Evolutionary conservation across 1,140 invertebrate genomes (phyloP), one percentile per base, ranked within the genome.

Genomic region (Tetramorium alpestre): DNA sequence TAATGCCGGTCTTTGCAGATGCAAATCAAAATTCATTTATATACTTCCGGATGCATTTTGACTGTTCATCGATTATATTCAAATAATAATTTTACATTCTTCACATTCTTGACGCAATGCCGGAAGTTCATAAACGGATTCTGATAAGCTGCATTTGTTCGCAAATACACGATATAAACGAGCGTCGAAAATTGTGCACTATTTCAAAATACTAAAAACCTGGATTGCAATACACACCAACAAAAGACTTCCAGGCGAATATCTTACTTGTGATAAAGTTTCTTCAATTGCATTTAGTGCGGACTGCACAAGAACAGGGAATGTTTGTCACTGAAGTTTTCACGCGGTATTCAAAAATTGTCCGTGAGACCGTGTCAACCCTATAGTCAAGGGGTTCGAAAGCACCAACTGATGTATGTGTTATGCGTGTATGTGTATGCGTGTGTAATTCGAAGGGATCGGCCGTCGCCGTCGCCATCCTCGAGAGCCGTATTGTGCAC

Each of bases 211-310:
- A 16, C 60, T 44, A 60, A 76, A 44, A 76, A 60, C 51, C 73
- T 60, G 33, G 54, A 25, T 1, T 10, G n/a, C 38, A 18, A 60
- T 22, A 22, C 33, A 13, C 13, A 33, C 8, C 44, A 11, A 16
- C 5, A 8, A 51, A 3, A 4, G 13, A 67, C 33, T 41, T 41
- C 22, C 64, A 25, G 22, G 28, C 47, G 64, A 69, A 70, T 54
- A 81, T 81, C 33, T 69, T 47, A 67, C 44, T 81, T 81, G 64
- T 54, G 64, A 54, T 81, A 81, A 69, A 69, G n/a, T 41, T 70
- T 54, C 33, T 25, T 51, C 64, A n/a, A 41, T 16, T 54, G 47
- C n/a, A 69, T 51, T 69, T 69, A 80, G 8, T 11, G 25, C 18
- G 28, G 60, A 11, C 22, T 47, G 65, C 25, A 78, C 13, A 18